phyloP scores from a whole-genome alignment of 1,140 invertebrate genomes.

The Plectrocnemia conspersa region DNA sequence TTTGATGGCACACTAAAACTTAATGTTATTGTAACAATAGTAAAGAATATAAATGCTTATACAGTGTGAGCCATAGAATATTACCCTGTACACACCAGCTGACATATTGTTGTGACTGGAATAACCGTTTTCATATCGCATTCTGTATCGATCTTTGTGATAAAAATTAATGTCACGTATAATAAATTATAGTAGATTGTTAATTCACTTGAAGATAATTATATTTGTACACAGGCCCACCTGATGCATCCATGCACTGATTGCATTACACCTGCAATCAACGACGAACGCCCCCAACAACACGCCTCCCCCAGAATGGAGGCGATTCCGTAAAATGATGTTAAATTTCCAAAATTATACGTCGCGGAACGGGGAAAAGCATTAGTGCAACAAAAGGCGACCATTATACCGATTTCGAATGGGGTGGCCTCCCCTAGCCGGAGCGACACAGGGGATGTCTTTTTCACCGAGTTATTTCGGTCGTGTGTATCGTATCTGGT shows the following conservation, averaged over 20 bases:
- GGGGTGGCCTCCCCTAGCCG: conserved; percentile 23
- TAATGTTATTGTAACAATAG: too few relatives aligned
- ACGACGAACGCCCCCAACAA: conserved; percentile 1
- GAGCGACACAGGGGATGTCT: conserved; percentile 26
- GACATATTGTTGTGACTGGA: too few relatives aligned
- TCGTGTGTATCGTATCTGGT: conserved; percentile 12
- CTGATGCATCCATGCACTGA: conserved; percentile 17
- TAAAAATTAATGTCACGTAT: too few relatives aligned
- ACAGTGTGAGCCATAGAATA: too few relatives aligned
- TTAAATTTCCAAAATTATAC: conserved; percentile 35
- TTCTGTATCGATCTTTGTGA: too few relatives aligned
- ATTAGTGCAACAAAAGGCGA: conserved; percentile 36
- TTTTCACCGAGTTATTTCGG: conserved; percentile 27
- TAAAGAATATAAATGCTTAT: too few relatives aligned
- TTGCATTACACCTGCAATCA: conserved; percentile 22
- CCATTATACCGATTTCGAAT: conserved; percentile 31
- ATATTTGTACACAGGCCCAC: too few relatives aligned
- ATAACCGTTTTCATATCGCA: too few relatives aligned
- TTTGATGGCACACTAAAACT: too few relatives aligned
- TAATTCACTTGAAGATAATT: too few relatives aligned
- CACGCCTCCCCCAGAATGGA: neutral
- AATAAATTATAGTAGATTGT: too few relatives aligned
- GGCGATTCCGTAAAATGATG: conserved; percentile 30
- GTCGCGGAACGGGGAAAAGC: conserved; percentile 29
- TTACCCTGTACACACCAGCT: too few relatives aligned